A percentile compares a stretch with the other conserved stretches of the same genome.
Evolutionary conservation across 1,140 invertebrate species (phyloP).

Genomic region (Bombyx mandarina): DNA sequence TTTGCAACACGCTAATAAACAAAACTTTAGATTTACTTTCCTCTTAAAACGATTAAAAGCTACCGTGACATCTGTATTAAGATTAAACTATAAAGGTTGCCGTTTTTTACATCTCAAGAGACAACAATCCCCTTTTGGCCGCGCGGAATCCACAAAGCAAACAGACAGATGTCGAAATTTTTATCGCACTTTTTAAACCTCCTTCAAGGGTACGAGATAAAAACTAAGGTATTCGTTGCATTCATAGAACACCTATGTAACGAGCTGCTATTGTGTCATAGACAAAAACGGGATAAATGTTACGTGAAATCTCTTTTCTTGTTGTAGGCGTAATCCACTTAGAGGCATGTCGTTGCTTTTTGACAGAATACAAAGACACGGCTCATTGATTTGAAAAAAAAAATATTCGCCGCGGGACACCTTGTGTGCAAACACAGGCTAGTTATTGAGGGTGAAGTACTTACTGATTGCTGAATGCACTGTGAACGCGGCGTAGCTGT

Average conservation of each 20-base stretch:
- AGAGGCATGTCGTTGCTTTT: constrained; percentile 61
- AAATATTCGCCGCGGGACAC: constrained; percentile 51
- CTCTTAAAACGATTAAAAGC: neutral
- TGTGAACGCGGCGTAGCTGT: neutral
- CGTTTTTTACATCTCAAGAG: constrained; percentile 27
- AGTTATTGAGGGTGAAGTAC: neutral
- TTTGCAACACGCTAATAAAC: too few relatives aligned
- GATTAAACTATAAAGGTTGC: constrained; percentile 11
- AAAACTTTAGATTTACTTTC: too few relatives aligned
- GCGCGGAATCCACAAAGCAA: constrained; percentile 34
- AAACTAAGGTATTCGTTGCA: constrained; percentile 49
- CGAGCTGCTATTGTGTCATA: constrained; percentile 48
- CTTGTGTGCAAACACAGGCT: constrained; percentile 8
- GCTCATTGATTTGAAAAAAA: constrained; percentile 63
- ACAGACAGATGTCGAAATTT: constrained; percentile 48
- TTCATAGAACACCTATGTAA: constrained; percentile 60
- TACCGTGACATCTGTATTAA: constrained; percentile 11
- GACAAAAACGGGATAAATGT: constrained; percentile 57
- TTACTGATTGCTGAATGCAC: neutral
- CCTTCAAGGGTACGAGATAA: constrained; percentile 25
- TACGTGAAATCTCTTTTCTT: constrained; percentile 55
- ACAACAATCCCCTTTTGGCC: constrained; percentile 19
- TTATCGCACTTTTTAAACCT: constrained; percentile 32
- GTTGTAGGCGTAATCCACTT: constrained; percentile 60
- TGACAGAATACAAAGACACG: constrained; percentile 51